These are phyloP conservation scores for Pyralis farinalis DNA, from an alignment of 2,888 invertebrate genomes.

Conservation along the genomic window DNA sequence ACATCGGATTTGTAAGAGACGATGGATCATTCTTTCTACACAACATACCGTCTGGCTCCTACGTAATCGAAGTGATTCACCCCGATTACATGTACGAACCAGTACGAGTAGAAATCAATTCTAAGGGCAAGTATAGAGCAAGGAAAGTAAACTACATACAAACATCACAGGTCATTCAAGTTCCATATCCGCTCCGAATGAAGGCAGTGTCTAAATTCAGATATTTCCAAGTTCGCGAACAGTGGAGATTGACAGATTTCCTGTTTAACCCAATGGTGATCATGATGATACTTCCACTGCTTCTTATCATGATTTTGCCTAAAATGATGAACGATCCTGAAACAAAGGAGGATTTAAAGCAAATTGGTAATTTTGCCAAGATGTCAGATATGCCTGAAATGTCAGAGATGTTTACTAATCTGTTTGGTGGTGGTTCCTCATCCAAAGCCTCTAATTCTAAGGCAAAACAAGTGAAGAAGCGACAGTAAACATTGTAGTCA, in stretches of 20 bases:
- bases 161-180: conserved; percentile 93
- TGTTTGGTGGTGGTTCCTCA: conserved; percentile 87
- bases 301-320: conserved; percentile 95
- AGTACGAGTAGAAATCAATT: conserved; percentile 97
- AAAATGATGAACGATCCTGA: conserved; percentile 99
- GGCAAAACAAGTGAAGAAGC: conserved; percentile 71
- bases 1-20: conserved; percentile 92
- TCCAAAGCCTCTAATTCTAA: conserved; percentile 64
- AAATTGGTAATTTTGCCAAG: conserved; percentile 89
- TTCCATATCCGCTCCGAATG: conserved; percentile 95
- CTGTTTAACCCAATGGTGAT: conserved; percentile 98
- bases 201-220: conserved; percentile 90
- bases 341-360: conserved; percentile 97
- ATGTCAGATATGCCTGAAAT: conserved; percentile 96
- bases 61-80: conserved; percentile 95
- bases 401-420: conserved; percentile 95
- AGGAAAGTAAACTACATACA: conserved; percentile 97
- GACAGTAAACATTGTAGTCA: conserved; percentile 44
- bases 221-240: conserved; percentile 96
- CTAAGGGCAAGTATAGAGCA: conserved; percentile 97
- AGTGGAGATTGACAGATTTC: conserved; percentile 98
- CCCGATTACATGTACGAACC: conserved; percentile 97
- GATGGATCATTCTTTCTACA: conserved; percentile 95
- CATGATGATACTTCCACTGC: conserved; percentile 97
- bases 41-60: conserved; percentile 95